Percentiles rank a stretch among this genome's conserved stretches.
phyloP scores from a whole-genome alignment of 2,888 invertebrate species.

The Dicranocentrus wangi region DNA sequence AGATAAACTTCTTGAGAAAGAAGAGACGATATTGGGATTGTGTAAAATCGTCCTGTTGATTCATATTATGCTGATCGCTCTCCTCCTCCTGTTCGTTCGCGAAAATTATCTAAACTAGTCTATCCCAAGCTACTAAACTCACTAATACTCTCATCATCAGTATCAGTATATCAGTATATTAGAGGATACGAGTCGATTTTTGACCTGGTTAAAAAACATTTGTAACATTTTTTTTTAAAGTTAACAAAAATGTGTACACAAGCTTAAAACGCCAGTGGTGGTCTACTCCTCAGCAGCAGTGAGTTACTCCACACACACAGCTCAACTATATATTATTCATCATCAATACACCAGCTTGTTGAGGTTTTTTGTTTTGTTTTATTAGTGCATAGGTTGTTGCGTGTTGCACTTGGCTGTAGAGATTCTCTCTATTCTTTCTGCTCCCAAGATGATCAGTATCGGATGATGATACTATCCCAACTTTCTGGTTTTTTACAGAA shows the following conservation, averaged over 20 bases:
- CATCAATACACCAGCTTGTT: conserved; percentile 7
- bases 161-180: too few species aligned
- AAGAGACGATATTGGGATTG: conserved; percentile 48
- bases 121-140: background rate
- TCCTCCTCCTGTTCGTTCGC: too few species aligned
- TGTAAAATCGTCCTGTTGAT: conserved; percentile 43
- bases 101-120: conserved; percentile 52
- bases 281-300: conserved; percentile 24
- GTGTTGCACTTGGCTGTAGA: background rate
- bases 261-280: conserved; percentile 25
- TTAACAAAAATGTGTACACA: conserved; percentile 5
- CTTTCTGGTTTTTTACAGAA: conserved; percentile 47
- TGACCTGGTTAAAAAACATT: conserved; percentile 59
- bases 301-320: background rate
- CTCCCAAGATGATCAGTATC: too few species aligned
- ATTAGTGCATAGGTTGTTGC: background rate
- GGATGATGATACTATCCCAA: background rate
- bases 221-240: conserved; percentile 37
- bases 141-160: background rate
- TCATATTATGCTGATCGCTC: conserved; percentile 39
- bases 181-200: too few species aligned
- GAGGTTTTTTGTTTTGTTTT: conserved; percentile 1
- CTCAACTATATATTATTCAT: conserved; percentile 13
- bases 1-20: conserved; percentile 10
- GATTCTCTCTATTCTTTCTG: background rate